Evolutionary conservation across 2,888 invertebrate species (phyloP).

Genomic region (Taenaris catops): DNA sequence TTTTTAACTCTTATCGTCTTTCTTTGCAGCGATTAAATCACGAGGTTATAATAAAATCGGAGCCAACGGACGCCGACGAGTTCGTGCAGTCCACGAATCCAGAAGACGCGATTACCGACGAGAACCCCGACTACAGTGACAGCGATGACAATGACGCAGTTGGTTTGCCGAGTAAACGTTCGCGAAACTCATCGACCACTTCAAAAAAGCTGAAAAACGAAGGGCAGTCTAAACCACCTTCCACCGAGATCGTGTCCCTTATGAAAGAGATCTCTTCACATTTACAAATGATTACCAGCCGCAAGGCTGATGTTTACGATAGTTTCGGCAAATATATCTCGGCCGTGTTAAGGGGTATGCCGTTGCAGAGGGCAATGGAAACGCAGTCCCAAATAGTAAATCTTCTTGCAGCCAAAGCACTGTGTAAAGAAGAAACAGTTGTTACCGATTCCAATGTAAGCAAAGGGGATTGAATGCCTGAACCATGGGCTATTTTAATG

Average conservation of each 20-base stretch:
- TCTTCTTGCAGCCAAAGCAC: conserved; percentile 7
- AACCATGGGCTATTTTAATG: too few relatives aligned
- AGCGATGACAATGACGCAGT: background rate
- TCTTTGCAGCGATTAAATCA: background rate
- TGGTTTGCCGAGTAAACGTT: background rate
- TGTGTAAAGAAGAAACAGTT: conserved; percentile 6
- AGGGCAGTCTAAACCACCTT: background rate
- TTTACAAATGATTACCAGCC: conserved; percentile 1
- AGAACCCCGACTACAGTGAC: conserved; percentile 1
- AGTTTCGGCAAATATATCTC: conserved; percentile 44
- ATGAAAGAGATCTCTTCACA: conserved; percentile 3
- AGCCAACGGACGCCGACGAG: background rate
- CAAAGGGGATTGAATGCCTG: too few relatives aligned
- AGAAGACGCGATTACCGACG: background rate
- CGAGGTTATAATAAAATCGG: background rate
- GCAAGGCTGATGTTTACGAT: conserved; percentile 35
- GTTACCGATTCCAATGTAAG: too few relatives aligned
- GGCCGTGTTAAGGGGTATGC: conserved; percentile 35
- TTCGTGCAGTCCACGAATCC: background rate
- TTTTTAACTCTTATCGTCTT: too few relatives aligned
- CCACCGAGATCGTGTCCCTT: background rate
- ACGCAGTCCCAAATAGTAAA: conserved; percentile 35
- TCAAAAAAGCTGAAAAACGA: background rate
- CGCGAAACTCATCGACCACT: conserved; percentile 1
- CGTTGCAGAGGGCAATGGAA: conserved; percentile 31